Evolutionary conservation across 2,797 vertebrate genomes (phyloP), one percentile per base, ranked within the genome.

Genomic region (Tauraco hartlaubi): DNA sequence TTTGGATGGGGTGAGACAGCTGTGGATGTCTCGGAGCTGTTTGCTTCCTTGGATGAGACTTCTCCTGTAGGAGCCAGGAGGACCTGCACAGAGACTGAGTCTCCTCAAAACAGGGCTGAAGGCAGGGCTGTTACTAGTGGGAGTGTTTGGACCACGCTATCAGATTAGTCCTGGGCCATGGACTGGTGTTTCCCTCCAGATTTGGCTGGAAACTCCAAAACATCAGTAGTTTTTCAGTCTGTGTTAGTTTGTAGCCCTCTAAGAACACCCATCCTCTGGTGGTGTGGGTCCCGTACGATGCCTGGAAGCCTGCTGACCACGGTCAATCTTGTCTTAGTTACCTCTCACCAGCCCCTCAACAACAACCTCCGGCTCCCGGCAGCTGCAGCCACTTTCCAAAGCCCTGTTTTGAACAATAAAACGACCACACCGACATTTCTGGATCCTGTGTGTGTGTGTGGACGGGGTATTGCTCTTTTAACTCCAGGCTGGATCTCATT

Each of bases 271-370:
- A 18, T 8, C 12, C 43, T 54, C 66, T 6, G 31, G 56, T 88
- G 33, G 10, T 14, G 7, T 18, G n/a, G n/a, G 52, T 74, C 52
- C 52, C 4, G 4, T 11, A 9, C 0, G 0, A 39, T 6, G 59
- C 46, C 66, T 78, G 37, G 31, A 89, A 74, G 41, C n/a, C 67
- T 51, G 52, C 20, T 68, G 72, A 39, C 55, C 41, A 48, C 16
- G 59, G 23, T 4, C 0, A 1, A 21, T 59, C 55, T 54, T 73
- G 11, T 28, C 67, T 31, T 13, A 13, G 51, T 31, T 28, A 73
- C 28, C 22, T 49, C 61, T 48, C 48, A 20, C 26, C 39, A 56
- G 51, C 19, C n/a, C 22, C 54, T 48, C 6, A 1, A 1, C 46
- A 78, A 41, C 12, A 91, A 62, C 5, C 19, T 19, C 33, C 4